These are phyloP conservation scores for Channa striata DNA, from an alignment of 2,797 vertebrate genomes.

Conservation along the genomic window DNA sequence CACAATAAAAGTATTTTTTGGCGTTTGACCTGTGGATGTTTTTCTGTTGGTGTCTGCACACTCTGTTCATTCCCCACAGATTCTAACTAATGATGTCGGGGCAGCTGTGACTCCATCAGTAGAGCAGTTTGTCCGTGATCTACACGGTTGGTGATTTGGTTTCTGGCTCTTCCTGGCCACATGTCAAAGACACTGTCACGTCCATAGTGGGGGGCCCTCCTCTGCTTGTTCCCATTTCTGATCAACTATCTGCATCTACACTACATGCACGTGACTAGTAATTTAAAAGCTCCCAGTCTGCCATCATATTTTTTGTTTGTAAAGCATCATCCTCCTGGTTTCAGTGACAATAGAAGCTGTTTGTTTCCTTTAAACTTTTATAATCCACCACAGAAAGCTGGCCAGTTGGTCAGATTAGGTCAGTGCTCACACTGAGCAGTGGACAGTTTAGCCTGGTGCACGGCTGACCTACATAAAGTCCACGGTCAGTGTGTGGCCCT, in stretches of 20 bases:
- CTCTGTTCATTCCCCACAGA: background rate
- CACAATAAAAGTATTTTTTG: background rate
- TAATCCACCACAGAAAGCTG: constrained; percentile 61
- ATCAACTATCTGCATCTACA: too few relatives aligned
- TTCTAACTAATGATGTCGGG: background rate
- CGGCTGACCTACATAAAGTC: constrained; percentile 58
- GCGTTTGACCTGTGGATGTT: background rate
- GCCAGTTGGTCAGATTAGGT: constrained; percentile 58
- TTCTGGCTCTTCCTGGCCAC: too few relatives aligned
- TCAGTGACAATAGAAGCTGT: constrained; percentile 42
- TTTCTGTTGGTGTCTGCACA: background rate
- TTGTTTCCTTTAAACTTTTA: constrained; percentile 36
- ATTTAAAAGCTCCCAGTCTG: too few relatives aligned
- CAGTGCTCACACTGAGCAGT: constrained; percentile 20
- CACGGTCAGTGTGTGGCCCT: constrained; percentile 4
- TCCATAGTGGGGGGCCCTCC: too few relatives aligned
- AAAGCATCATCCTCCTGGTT: background rate
- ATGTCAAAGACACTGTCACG: too few relatives aligned
- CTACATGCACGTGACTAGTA: too few relatives aligned
- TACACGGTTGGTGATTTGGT: too few relatives aligned
- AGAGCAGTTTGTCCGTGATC: too few relatives aligned
- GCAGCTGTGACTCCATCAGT: too few relatives aligned
- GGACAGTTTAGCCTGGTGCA: constrained; percentile 33
- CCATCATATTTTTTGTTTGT: background rate
- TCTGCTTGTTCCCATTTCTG: too few relatives aligned